These are phyloP conservation scores for Tipula vernalis DNA, from an alignment of 2,888 invertebrate species.

Conservation along the genomic window DNA sequence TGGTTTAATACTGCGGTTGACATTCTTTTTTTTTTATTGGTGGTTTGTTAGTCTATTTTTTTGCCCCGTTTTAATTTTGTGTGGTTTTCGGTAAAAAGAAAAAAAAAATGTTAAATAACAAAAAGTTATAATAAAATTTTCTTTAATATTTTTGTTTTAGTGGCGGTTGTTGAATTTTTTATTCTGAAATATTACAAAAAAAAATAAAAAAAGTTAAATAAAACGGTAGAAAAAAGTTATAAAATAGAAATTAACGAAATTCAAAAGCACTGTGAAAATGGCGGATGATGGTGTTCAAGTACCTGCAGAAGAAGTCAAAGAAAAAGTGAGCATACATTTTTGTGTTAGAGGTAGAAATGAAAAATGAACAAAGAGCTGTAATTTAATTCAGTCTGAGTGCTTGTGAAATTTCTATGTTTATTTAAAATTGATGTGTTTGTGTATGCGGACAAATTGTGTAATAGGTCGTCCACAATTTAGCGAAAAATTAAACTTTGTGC, in stretches of 20 bases:
- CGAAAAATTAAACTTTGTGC: neutral
- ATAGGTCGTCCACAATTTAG: neutral
- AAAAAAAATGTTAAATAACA: neutral
- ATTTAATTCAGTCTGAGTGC: neutral
- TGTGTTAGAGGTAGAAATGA: neutral
- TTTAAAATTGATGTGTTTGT: neutral
- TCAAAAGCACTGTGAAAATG: neutral
- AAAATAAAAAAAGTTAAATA: neutral
- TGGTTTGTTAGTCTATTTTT: neutral
- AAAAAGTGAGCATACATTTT: neutral
- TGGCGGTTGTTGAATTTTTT: neutral
- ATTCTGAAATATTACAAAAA: neutral
- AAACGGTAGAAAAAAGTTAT: neutral
- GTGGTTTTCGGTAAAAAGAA: neutral
- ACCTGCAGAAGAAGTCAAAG: neutral
- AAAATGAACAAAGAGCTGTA: neutral
- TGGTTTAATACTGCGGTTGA: slow-evolving; percentile 8
- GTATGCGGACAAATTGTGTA: neutral
- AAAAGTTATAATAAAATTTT: neutral
- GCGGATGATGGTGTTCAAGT: slow-evolving; percentile 5
- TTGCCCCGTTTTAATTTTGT: neutral
- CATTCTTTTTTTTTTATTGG: neutral
- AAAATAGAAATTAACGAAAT: neutral
- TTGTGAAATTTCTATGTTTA: neutral
- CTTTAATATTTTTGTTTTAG: neutral